Base-by-base conservation (phyloP, 2,888 invertebrate species). In the Dicroscelio sp. region DNA sequence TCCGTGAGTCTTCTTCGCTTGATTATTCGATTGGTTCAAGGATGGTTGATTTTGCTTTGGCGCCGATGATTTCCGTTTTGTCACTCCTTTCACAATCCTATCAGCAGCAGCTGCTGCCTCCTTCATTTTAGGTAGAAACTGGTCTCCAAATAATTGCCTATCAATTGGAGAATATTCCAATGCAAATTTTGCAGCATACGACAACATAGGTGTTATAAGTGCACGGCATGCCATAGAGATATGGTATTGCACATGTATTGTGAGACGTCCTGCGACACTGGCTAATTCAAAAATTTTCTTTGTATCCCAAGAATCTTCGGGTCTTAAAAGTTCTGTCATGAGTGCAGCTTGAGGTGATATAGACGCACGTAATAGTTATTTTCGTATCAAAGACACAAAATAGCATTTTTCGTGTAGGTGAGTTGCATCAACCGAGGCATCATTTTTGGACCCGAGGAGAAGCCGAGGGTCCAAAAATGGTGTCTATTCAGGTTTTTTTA, bases 271-370 rank as follows among this genome's bases (percentile, higher is more conserved):
- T 1, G 79, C 76, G 43, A 87, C 87, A 31, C 80, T 90, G n/a
- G 79, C 78, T 10, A 60, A 10, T 73, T 87, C 87, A 38, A 90
- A 86, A n/a, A 90, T 90, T 2, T 33, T 23, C 23, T 63, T 90
- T 1, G 25, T 1, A n/a, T 90, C 82, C 90, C 86, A 86, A 17
- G 69, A 38, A 10, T 78, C 58, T 14, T 90, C 86, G 20, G 90
- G 79, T 84, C 86, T 90, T 23, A 90, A 30, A 3, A 90, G 8
- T 20, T 76, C 76, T 1, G 65, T 23, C 30, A 83, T n/a, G 1
- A 90, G 25, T 0, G 20, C 5, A 8, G 90, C 83, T n/a, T 90
- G 83, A 52, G 79, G 79, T 8, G 86, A 30, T 12, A 90, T 83
- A 4, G 73, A 27, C 12, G 86, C 14, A n/a, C n/a, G n/a, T n/a